Evolutionary conservation across 2,888 invertebrate species (phyloP).

Genomic region (Anoplius nigerrimus): DNA sequence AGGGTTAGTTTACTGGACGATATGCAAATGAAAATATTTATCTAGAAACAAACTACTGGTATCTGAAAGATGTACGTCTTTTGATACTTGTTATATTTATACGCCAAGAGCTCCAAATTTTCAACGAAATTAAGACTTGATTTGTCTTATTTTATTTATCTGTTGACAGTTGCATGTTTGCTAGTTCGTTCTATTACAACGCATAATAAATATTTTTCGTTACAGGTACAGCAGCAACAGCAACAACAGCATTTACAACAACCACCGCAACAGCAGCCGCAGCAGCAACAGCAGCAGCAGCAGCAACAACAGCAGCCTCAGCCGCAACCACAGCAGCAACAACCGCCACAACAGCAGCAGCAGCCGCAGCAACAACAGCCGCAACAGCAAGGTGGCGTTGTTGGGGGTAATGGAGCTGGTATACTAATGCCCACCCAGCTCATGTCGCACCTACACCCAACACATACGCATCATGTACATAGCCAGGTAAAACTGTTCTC

Average conservation of each 20-base stretch:
- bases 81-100: no score
- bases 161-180: no score
- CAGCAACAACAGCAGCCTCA: conserved; percentile 31
- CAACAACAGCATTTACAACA: conserved; percentile 32
- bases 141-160: no score
- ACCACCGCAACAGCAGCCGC: conserved; percentile 38
- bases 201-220: background rate
- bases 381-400: conserved; percentile 63
- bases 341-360: conserved; percentile 45
- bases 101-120: no score
- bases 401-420: conserved; percentile 61
- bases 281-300: conserved; percentile 47
- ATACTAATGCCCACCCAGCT: conserved; percentile 77
- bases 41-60: no score
- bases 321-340: no score
- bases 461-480: conserved; percentile 65
- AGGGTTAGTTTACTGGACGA: no score
- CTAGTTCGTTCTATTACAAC: no score
- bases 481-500: conserved; percentile 59
- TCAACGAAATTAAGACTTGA: no score
- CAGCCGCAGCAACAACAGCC: conserved; percentile 35
- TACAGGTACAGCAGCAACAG: conserved; percentile 23
- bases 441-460: conserved; percentile 79
- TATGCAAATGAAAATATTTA: no score
- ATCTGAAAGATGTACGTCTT: no score